Evolutionary conservation across 2,113 vertebrate species (phyloP).

Genomic region (Gorilla gorilla): DNA sequence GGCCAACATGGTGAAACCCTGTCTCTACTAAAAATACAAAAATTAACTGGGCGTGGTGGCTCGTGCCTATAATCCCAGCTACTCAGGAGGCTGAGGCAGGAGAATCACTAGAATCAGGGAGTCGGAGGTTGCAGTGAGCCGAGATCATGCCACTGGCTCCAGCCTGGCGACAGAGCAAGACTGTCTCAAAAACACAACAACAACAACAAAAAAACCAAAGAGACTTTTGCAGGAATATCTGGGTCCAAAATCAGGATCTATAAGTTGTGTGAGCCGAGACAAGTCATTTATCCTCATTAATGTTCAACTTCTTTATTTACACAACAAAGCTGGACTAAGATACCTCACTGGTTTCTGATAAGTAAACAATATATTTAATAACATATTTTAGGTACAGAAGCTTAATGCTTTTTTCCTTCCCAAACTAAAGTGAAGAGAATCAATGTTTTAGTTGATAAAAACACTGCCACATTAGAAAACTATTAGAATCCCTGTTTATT

Average conservation of each 20-base stretch:
- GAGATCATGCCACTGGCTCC: background rate
- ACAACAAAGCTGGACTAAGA: constrained; percentile 7
- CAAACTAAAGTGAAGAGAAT: constrained; percentile 15
- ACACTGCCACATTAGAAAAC: constrained; percentile 6
- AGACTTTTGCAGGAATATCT: background rate
- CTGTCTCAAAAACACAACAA: background rate
- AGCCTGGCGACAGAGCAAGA: background rate
- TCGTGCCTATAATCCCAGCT: background rate
- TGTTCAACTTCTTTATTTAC: background rate
- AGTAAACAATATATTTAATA: background rate
- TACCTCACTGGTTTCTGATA: background rate
- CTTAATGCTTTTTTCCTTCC: background rate
- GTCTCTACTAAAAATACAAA: no score
- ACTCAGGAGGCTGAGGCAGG: background rate
- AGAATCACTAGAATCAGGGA: background rate
- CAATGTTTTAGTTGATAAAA: background rate
- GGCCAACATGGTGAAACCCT: no score
- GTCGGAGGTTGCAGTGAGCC: background rate
- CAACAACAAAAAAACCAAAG: no score
- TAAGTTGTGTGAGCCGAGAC: background rate
- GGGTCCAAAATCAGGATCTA: background rate
- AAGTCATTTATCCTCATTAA: background rate
- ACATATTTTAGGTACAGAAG: background rate
- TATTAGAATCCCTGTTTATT: background rate
- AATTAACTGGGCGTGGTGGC: no score